A percentile compares a stretch with the other conserved stretches of the same genome.
Evolutionary conservation across 2,797 vertebrate species (phyloP).

Genomic region (Cetoscarus ocellatus): DNA sequence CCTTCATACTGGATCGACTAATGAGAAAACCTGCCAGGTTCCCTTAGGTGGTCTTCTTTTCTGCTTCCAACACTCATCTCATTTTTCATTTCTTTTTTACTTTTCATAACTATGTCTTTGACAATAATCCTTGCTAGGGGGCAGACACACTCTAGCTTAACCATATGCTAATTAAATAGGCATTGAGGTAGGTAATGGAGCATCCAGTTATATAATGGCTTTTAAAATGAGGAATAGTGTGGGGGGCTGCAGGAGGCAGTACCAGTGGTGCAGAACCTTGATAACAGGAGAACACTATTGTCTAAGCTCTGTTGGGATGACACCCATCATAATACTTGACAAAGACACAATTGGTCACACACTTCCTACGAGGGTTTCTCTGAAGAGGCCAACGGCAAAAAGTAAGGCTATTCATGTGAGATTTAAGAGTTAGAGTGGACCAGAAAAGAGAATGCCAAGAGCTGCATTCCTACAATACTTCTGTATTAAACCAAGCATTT

Average conservation of each 20-base stretch:
- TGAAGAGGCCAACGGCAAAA: constrained; percentile 7
- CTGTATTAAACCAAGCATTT: background rate
- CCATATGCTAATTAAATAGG: constrained; percentile 55
- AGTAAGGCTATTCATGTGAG: background rate
- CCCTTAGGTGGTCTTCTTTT: constrained; percentile 21
- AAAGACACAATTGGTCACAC: constrained; percentile 28
- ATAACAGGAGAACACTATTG: constrained; percentile 36
- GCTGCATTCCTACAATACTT: background rate
- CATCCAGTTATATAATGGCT: constrained; percentile 45
- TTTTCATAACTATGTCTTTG: constrained; percentile 33
- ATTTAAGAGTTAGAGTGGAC: background rate
- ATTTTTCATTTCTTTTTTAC: constrained; percentile 6
- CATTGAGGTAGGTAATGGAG: constrained; percentile 31
- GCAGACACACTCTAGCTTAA: constrained; percentile 41
- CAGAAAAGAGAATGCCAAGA: background rate
- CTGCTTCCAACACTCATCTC: constrained; percentile 13
- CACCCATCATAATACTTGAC: constrained; percentile 32
- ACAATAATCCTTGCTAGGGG: constrained; percentile 54
- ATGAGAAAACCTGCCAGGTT: constrained; percentile 29
- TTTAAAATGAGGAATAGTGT: constrained; percentile 35
- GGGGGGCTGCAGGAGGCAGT: constrained; percentile 17
- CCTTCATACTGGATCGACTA: constrained; percentile 18
- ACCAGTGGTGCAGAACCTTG: constrained; percentile 37
- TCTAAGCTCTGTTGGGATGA: constrained; percentile 39
- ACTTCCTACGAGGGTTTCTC: constrained; percentile 12